These are phyloP conservation scores for Chrysolina americana DNA, from an alignment of 2,888 invertebrate species.

Conservation along the genomic window DNA sequence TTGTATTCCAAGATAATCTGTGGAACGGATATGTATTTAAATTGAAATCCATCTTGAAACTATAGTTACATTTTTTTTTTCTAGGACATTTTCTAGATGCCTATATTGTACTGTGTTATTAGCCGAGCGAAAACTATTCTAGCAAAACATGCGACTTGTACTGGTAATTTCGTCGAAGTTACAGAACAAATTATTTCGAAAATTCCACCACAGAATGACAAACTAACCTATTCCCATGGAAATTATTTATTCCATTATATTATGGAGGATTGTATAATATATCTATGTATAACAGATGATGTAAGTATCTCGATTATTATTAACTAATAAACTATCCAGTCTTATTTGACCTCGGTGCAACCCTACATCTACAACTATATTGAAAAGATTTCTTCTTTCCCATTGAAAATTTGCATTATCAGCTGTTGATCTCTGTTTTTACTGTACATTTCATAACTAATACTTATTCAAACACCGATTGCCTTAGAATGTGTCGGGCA, in stretches of 20 bases:
- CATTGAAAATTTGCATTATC: too few relatives aligned
- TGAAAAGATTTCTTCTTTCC: not conserved
- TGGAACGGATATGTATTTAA: too few relatives aligned
- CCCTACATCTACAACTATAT: not conserved
- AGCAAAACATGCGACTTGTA: slow-evolving; percentile 92
- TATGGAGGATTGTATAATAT: slow-evolving; percentile 88
- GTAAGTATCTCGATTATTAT: slow-evolving; percentile 73
- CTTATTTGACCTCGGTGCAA: too few relatives aligned
- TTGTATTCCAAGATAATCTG: too few relatives aligned
- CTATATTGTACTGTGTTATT: slow-evolving; percentile 91
- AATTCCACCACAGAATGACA: slow-evolving; percentile 91
- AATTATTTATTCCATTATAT: slow-evolving; percentile 95
- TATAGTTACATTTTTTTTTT: too few relatives aligned
- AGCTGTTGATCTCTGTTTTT: too few relatives aligned
- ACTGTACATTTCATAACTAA: too few relatives aligned
- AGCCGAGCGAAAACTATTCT: slow-evolving; percentile 88
- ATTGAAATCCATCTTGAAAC: too few relatives aligned
- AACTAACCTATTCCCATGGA: slow-evolving; percentile 93
- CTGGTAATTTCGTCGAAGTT: slow-evolving; percentile 95
- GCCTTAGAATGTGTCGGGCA: too few relatives aligned
- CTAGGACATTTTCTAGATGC: slow-evolving; percentile 75
- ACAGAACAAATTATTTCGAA: slow-evolving; percentile 91
- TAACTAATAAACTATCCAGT: too few relatives aligned
- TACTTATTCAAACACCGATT: too few relatives aligned
- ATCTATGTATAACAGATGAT: slow-evolving; percentile 96